Percentiles rank a stretch among this genome's conserved stretches.
Evolutionary conservation across 2,113 vertebrate genomes (phyloP).

Genomic region (Felis catus): F.catus_Fca126_mat1.0 CM031419.1:24228501-24229000

Average conservation of each 20-base stretch:
- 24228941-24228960: no score
- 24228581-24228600: background rate
- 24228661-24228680: background rate
- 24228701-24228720: background rate
- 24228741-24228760: background rate
- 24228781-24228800: no score
- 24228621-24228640: background rate
- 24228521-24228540: background rate
- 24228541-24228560: background rate
- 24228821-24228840: no score
- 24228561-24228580: background rate
- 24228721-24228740: conserved; percentile 10
- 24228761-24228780: background rate
- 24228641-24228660: background rate
- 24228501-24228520: background rate
- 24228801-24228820: no score
- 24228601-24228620: background rate
- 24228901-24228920: no score
- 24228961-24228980: background rate
- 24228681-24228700: conserved; percentile 30
- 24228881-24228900: no score
- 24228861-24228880: no score
- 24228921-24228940: no score
- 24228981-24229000: background rate
- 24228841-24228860: no score